Evolutionary conservation across 2,113 vertebrate genomes (phyloP).

Genomic region (Loxodonta africana): DNA sequence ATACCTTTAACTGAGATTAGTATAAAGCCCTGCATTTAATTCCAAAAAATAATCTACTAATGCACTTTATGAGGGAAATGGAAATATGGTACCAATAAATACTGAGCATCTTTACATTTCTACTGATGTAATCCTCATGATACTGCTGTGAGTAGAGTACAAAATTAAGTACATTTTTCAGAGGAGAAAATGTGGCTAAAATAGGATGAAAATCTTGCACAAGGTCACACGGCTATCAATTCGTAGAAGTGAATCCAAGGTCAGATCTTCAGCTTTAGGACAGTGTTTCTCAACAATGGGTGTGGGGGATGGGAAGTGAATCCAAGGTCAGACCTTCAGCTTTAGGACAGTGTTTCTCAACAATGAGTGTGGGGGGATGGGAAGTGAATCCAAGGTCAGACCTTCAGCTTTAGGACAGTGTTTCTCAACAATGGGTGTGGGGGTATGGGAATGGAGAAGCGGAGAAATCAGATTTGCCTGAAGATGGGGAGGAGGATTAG

Average conservation of each 20-base stretch:
- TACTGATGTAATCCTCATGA: constrained; percentile 1
- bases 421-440: neutral
- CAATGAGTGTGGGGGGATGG: neutral
- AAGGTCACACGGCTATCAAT: neutral
- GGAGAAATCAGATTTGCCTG: neutral
- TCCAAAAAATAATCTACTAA: neutral
- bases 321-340: neutral
- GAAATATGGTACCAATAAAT: constrained; percentile 34
- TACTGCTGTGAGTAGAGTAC: neutral
- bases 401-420: constrained; percentile 18
- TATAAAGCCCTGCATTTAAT: neutral
- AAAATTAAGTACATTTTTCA: constrained; percentile 51
- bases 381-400: neutral
- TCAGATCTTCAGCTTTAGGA: constrained; percentile 45
- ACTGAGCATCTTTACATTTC: neutral
- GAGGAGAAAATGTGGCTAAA: constrained; percentile 18
- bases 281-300: neutral
- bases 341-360: constrained; percentile 3
- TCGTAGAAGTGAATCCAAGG: neutral
- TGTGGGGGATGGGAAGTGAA: neutral
- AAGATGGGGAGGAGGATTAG: neutral
- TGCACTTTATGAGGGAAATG: neutral
- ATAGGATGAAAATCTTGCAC: constrained; percentile 12
- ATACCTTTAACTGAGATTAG: constrained; percentile 20
- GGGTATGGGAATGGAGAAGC: too few species aligned